phyloP scores from a whole-genome alignment of 2,113 vertebrate species.

The Lonchura striata region DNA sequence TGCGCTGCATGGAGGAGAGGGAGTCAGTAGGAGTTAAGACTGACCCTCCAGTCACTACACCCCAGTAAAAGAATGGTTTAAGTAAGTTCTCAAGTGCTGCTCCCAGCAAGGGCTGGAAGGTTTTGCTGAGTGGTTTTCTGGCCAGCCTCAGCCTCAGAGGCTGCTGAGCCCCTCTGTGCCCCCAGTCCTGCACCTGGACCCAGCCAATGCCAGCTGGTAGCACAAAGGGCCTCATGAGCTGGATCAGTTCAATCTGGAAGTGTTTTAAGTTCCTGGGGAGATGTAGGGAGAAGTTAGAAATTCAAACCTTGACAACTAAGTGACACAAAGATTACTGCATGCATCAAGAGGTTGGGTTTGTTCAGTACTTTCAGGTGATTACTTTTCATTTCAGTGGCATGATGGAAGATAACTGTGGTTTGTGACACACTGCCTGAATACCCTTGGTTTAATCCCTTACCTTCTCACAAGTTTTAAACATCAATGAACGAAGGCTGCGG shows the following conservation, averaged over 20 bases:
- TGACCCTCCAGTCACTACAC: not conserved
- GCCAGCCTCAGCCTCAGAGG: not conserved
- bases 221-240: not conserved
- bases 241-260: not conserved
- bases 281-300: not conserved
- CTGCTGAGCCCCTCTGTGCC: not conserved
- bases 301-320: constrained; percentile 5
- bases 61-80: not conserved
- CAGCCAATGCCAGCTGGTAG: not conserved
- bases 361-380: not conserved
- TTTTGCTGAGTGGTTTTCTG: not conserved
- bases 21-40: not conserved
- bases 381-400: constrained; percentile 2
- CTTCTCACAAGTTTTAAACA: not conserved
- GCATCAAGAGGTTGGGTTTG: not conserved
- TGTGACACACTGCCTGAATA: not conserved
- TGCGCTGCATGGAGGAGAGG: not conserved
- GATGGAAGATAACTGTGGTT: constrained; percentile 29
- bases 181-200: not conserved
- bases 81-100: not conserved
- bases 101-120: not conserved
- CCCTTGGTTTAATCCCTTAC: not conserved
- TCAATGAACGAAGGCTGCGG: not conserved
- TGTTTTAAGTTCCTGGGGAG: not conserved
- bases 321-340: not conserved